Evolutionary conservation across 2,888 invertebrate genomes (phyloP).

Genomic region (Cephonodes hylas): DNA sequence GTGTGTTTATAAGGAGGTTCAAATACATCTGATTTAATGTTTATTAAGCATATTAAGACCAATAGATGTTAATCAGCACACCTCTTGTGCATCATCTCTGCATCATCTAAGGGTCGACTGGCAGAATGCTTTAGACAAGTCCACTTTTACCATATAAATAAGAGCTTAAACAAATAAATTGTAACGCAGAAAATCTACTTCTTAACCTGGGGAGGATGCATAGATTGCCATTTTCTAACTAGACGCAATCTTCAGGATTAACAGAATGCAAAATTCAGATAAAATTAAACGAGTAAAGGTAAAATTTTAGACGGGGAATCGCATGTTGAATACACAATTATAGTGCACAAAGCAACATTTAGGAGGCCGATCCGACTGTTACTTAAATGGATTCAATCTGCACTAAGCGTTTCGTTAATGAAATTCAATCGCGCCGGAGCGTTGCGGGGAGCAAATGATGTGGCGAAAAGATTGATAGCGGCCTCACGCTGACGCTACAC

Average conservation of each 20-base stretch:
- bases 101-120: no score
- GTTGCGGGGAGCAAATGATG: slow-evolving; percentile 78
- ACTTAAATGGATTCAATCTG: slow-evolving; percentile 79
- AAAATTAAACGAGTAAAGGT: slow-evolving; percentile 37
- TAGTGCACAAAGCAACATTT: slow-evolving; percentile 51
- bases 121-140: no score
- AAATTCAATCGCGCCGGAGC: slow-evolving; percentile 75
- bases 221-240: background rate
- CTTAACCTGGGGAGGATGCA: no score
- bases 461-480: slow-evolving; percentile 79
- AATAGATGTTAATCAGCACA: no score
- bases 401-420: slow-evolving; percentile 80
- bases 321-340: slow-evolving; percentile 31
- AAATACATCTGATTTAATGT: no score
- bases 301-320: slow-evolving; percentile 42
- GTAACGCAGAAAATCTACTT: no score
- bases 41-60: no score
- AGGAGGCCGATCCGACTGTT: slow-evolving; percentile 61
- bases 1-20: no score
- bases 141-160: no score
- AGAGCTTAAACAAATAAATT: no score
- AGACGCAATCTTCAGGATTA: slow-evolving; percentile 11
- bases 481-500: slow-evolving; percentile 31
- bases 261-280: slow-evolving; percentile 23
- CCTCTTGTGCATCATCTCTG: no score